A percentile compares a stretch with the other conserved stretches of the same genome.
Conservation (phyloP, 2,797 vertebrate species). For the Sebastiscus albofasciatus region DNA sequence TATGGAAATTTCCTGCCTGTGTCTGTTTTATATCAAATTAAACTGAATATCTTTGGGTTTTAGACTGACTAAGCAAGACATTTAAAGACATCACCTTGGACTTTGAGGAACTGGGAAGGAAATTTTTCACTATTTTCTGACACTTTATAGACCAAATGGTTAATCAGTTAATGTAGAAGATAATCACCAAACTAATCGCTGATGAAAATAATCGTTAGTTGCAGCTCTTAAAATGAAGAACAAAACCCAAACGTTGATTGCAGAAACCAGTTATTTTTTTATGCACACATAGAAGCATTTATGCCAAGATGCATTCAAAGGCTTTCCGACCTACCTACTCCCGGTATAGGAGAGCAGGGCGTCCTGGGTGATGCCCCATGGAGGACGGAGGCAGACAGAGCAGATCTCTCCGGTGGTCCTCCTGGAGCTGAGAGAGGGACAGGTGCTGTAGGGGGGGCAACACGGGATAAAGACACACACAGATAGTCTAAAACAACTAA, state of each 20-base stretch:
- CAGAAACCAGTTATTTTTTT: not conserved
- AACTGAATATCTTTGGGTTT: not conserved
- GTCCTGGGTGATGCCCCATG: slow-evolving; percentile 82
- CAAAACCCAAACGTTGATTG: not conserved
- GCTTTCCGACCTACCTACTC: slow-evolving; percentile 87
- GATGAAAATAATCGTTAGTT: no score
- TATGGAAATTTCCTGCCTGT: not conserved
- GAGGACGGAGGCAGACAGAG: slow-evolving; percentile 63
- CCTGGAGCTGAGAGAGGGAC: slow-evolving; percentile 84
- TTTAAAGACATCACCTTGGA: not conserved
- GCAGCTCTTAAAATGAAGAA: no score
- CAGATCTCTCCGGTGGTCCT: slow-evolving; percentile 87
- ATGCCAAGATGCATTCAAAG: not conserved
- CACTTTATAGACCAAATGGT: not conserved
- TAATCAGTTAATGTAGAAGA: not conserved
- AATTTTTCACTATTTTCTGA: not conserved
- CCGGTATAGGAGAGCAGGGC: slow-evolving; percentile 87
- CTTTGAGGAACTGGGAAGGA: not conserved
- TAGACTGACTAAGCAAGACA: not conserved
- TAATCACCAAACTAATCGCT: no score
- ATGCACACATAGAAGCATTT: not conserved
- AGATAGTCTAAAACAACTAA: not conserved
- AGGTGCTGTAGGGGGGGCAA: slow-evolving; percentile 70
- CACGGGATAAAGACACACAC: slow-evolving; percentile 8
- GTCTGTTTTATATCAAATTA: not conserved